Evolutionary conservation across 1,140 invertebrate genomes (phyloP).

Genomic region (Bombus haemorrhoidalis): DNA sequence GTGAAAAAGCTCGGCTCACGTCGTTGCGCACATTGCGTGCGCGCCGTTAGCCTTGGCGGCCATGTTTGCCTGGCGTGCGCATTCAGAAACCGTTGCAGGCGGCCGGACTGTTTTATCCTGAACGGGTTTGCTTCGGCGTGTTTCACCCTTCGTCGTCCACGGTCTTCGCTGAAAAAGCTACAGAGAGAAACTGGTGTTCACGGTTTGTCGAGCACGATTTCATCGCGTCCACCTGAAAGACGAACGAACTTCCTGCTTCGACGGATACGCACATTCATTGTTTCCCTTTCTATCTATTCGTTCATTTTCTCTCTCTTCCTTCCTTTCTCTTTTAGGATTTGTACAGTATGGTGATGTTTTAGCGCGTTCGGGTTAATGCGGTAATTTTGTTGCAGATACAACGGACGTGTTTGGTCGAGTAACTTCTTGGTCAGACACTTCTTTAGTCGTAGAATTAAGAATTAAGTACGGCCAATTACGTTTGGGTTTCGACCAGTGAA

Average conservation of each 20-base stretch:
- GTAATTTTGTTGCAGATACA: background rate
- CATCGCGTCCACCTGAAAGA: conserved; percentile 11
- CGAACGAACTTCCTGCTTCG: conserved; percentile 26
- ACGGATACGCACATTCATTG: background rate
- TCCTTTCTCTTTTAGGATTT: background rate
- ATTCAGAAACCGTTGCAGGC: conserved; percentile 2
- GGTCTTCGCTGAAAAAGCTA: conserved; percentile 1
- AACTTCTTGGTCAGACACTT: background rate
- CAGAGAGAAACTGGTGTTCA: background rate
- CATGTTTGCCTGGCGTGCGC: conserved; percentile 22
- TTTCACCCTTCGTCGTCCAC: background rate
- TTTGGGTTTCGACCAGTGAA: background rate
- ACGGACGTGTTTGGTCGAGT: background rate
- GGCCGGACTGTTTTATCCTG: background rate
- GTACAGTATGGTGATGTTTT: too few relatives aligned
- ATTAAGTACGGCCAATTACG: background rate
- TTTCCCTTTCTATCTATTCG: background rate
- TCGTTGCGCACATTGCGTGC: conserved; percentile 26
- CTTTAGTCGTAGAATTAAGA: background rate
- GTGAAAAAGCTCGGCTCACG: background rate
- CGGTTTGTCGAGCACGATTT: conserved; percentile 19
- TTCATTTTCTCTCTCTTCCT: too few relatives aligned
- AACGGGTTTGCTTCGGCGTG: background rate
- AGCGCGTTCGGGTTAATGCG: background rate
- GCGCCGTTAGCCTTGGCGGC: conserved; percentile 7